Base-by-base conservation (phyloP, 2,888 invertebrate species). In the Frankliniella fusca region DNA sequence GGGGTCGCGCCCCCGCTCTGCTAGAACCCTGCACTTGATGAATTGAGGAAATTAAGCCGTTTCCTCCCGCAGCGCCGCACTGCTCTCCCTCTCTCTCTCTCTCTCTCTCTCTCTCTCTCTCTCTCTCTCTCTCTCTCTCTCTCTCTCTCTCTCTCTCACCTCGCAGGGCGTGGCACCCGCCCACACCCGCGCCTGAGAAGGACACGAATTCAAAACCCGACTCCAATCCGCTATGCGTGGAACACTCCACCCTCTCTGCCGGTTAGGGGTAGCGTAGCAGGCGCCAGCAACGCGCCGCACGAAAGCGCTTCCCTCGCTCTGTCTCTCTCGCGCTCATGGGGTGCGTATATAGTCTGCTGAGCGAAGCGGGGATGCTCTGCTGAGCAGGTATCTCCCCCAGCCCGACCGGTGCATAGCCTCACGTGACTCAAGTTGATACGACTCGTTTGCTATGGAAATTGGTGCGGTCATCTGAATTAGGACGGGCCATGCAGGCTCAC, bases 381-480 rank as follows among this genome's bases (percentile, higher is more conserved):
- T 38, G 38, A 38, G 38, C 38, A 5, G 38, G 38, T 2, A 38
- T 38, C 38, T 3, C 38, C 38, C 38, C 38, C 38, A 38, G 38
- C 61, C 11, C 38, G 38, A 38, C 38, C 38, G 5, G 61, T 18
- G 61, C 12, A 76, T 76, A 27, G 27, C 70, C 70, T 76, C 70
- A 27, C 70, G 23, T 27, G 70, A 27, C 70, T 76, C 70, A 23
- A 27, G 70, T 27, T 27, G 70, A 76, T 76, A 23, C 70, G 70
- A 27, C 70, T 76, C 70, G 70, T 76, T 76, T 76, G 70, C 27
- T 76, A 76, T 76, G 70, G 70, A 76, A 76, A 76, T 76, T 76
- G 70, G 70, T n/a, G n/a, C 9, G 23, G 23, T 5, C 38, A 38
- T 38, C 23, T 10, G 70, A 76, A 76, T 27, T 76, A 38, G 70